These are phyloP conservation scores for Toxotes jaculatrix DNA, from an alignment of 2,113 vertebrate genomes.

Conservation along the genomic window DNA sequence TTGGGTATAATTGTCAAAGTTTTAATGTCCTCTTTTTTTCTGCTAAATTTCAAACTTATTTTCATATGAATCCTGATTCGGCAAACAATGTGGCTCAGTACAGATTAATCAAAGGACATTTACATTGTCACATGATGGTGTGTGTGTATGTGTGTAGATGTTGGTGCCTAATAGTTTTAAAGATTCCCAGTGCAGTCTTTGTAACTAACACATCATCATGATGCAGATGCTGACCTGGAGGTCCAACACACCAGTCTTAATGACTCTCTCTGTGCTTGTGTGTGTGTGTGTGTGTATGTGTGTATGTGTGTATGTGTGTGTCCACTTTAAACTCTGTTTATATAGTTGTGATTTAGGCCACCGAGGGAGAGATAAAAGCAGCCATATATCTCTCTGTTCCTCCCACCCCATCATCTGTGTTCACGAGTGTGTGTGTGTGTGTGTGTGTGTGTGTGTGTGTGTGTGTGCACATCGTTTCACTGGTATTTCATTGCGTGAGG, in stretches of 20 bases:
- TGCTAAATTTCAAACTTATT: not conserved
- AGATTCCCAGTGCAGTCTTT: conserved; percentile 23
- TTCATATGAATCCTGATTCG: not conserved
- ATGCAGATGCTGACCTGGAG: conserved; percentile 47
- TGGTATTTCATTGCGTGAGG: conserved; percentile 17
- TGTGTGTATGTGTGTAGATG: not conserved
- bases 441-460: not conserved
- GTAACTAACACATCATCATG: conserved; percentile 34
- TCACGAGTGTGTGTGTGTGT: not conserved
- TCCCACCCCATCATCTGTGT: not conserved
- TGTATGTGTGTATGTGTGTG: not conserved
- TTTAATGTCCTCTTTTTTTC: no score
- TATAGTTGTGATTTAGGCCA: conserved; percentile 42
- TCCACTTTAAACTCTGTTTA: conserved; percentile 35
- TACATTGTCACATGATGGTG: not conserved
- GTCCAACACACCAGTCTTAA: conserved; percentile 37
- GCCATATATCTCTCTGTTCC: conserved; percentile 44
- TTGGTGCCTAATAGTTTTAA: conserved; percentile 12
- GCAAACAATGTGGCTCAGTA: no score
- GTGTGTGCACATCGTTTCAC: not conserved
- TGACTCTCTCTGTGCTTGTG: not conserved
- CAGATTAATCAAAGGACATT: no score
- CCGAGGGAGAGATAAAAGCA: conserved; percentile 53
- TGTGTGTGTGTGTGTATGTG: conserved; percentile 7
- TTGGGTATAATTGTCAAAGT: no score